Evolutionary conservation across 2,113 vertebrate genomes (phyloP), one percentile per base, ranked within the genome.

Genomic region (Sinocyclocheilus anshuiensis): DNA sequence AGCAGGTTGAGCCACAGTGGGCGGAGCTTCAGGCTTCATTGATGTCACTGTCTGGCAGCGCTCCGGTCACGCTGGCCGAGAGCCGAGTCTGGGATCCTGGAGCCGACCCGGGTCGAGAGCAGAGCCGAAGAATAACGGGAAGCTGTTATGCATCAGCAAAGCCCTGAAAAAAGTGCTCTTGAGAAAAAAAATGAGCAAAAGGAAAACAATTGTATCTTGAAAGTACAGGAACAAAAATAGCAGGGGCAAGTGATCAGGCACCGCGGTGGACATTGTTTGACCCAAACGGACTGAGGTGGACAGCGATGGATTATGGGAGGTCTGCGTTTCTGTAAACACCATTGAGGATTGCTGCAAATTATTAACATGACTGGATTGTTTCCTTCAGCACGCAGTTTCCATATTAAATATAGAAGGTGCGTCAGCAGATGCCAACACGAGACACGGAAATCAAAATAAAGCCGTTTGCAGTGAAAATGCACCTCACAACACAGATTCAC

Each of bases 81-180:
- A 89, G 91, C 90, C 85, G 36, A 93, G 88, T 94, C 94, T 87
- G 92, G 93, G 94, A 91, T 88, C 91, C 59, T 63, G 93, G 93
- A 92, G 94, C 93, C 92, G 91, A 91, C 91, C 89, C 85, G 90
- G 91, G 89, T 90, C 83, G 89, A 91, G 86, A 87, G 88, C 77
- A 86, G 91, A 91, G 91, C 86, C 91, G 95, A 94, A 98, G 97
- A 99, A 98, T 98, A 97, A 96, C 96, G 96, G 97, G 97, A 98
- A 99, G 92, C 94, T 0, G 59, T 86, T 94, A 95, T 96, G 96
- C 96, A 97, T 96, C 96, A 97, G 96, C 95, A 96, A 93, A 95
- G 94, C 93, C 93, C 91, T 81, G 88, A 79, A 93, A 93, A 91
- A 95, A 92, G 59, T 90, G 86, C 91, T 86, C 81, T 87, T 20